Evolutionary conservation across 2,797 vertebrate species (phyloP).

Genomic region (Hydrophis major): DNA sequence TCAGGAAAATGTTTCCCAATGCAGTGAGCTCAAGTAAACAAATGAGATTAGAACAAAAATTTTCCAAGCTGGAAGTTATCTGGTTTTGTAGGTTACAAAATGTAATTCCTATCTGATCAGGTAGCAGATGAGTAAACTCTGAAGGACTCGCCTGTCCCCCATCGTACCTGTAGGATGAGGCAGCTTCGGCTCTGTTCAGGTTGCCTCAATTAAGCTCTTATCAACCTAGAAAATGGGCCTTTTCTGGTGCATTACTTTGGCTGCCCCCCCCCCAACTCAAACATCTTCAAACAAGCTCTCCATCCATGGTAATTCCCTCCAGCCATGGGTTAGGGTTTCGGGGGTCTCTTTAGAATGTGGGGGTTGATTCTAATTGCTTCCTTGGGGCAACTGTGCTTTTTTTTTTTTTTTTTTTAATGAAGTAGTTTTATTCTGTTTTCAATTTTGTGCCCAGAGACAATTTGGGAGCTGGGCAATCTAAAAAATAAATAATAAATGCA

Average conservation of each 20-base stretch:
- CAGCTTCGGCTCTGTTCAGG: not conserved
- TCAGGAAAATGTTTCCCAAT: not conserved
- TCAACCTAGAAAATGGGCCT: not conserved
- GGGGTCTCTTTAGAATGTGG: not conserved
- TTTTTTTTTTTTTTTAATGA: too few species aligned
- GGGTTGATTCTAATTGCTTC: not conserved
- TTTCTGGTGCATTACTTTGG: not conserved
- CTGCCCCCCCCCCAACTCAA: not conserved
- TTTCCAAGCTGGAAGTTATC: not conserved
- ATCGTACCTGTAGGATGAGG: not conserved
- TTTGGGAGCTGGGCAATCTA: not conserved
- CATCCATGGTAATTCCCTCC: not conserved
- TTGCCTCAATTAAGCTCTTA: not conserved
- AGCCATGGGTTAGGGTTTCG: not conserved
- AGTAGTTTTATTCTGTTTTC: not conserved
- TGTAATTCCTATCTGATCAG: not conserved
- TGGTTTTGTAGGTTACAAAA: not conserved
- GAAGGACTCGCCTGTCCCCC: not conserved
- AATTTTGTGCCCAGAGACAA: not conserved
- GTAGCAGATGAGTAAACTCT: not conserved
- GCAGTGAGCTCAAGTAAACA: not conserved
- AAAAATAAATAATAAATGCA: not conserved
- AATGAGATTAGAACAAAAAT: not conserved
- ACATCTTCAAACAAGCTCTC: not conserved
- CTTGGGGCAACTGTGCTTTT: not conserved